These are phyloP conservation scores for Hydriomena furcata DNA, from an alignment of 2,888 invertebrate species.

Conservation along the genomic window DNA sequence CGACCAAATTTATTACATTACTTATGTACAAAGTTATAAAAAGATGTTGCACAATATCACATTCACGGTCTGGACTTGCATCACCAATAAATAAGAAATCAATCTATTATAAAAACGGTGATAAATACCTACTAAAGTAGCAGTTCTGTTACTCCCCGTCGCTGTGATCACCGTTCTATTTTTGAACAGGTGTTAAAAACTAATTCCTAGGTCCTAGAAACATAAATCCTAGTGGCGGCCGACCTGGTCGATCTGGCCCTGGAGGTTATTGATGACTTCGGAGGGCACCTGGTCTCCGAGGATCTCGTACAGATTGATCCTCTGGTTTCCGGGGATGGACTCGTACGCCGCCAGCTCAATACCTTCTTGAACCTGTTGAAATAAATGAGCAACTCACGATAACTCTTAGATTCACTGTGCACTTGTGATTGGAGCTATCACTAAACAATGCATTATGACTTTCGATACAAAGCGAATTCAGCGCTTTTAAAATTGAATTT, in stretches of 20 bases:
- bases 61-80: slow-evolving; percentile 65
- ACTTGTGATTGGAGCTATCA: no score
- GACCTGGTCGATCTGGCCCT: slow-evolving; percentile 92
- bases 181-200: slow-evolving; percentile 3
- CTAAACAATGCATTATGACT: no score
- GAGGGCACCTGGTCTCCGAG: slow-evolving; percentile 93
- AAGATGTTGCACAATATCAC: slow-evolving; percentile 76
- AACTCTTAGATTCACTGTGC: no score
- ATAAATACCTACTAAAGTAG: slow-evolving; percentile 25
- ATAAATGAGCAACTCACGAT: no score
- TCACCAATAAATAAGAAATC: slow-evolving; percentile 69
- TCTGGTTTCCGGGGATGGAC: slow-evolving; percentile 92
- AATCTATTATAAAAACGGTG: slow-evolving; percentile 30
- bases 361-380: slow-evolving; percentile 89
- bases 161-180: slow-evolving; percentile 1
- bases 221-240: slow-evolving; percentile 81
- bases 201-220: slow-evolving; percentile 16
- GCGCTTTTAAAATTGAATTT: no score
- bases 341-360: slow-evolving; percentile 94
- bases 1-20: slow-evolving; percentile 66
- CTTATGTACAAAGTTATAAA: slow-evolving; percentile 77
- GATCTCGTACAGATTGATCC: slow-evolving; percentile 92
- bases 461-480: no score
- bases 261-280: slow-evolving; percentile 94
- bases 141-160: slow-evolving; percentile 18